Evolutionary conservation across 2,797 vertebrate species (phyloP), one percentile per base, ranked within the genome.

Genomic region (Spinus pinus): DNA sequence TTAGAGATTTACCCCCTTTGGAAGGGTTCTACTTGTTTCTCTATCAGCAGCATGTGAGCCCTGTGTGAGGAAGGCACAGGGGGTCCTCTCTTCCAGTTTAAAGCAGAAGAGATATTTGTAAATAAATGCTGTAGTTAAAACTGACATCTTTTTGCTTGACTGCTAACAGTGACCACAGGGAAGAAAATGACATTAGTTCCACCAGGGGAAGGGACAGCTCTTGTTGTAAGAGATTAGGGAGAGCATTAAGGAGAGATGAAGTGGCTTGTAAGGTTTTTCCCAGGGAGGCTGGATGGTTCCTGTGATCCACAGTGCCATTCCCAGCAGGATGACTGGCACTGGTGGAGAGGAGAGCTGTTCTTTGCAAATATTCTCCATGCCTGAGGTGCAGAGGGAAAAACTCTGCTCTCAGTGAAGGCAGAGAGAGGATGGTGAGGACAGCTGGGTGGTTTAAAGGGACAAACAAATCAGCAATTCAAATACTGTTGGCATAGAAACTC

Each of bases 81-180:
- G 49, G n/a, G 9, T 28, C 16, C 46, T 31, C 25, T 84, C 50
- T 49, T 58, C 71, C 37, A 50, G 35, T 87, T 85, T 47, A 91
- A 85, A 80, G 27, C 65, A 75, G 71, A 46, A 95, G 92, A 95
- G 60, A 67, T 67, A 66, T 21, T 21, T 88, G 54, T 70, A 96
- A 97, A 93, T 81, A 93, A 91, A 72, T 41, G 62, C 41, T 89
- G 80, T 93, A 93, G 96, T 97, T 94, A 80, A 95, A 95, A 72
- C 56, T 42, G 93, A 65, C 70, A 66, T 50, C 51, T 86, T 86
- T 78, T 81, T 62, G 22, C 62, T 90, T 67, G 46, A 21, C 44
- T 90, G 81, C 81, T 82, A 60, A 35, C 83, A 60, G 51, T 73
- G 56, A 86, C 73, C 81, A 82, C 70, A 28, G 66, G 79, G 71